phyloP scores from a whole-genome alignment of 92 coral and sea anemone species.

The Zoanthus sansibaricus region DNA sequence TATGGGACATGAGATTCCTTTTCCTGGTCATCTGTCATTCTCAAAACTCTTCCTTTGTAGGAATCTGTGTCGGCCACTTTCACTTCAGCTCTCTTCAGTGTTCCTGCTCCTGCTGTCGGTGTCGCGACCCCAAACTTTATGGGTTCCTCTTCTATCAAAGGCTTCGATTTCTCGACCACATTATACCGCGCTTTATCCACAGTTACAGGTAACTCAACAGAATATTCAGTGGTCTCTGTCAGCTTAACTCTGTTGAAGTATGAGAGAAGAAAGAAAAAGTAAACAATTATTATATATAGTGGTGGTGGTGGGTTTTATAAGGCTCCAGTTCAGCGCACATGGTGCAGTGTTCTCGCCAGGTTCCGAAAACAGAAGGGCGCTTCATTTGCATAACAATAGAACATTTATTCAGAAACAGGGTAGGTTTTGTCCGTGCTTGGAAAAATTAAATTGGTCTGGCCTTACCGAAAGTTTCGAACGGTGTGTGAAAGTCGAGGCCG shows the following conservation, averaged over 20 bases:
- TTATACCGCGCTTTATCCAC: constrained; percentile 35
- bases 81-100: constrained; percentile 88
- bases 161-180: constrained; percentile 19
- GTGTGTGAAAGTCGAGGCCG: no score
- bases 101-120: constrained; percentile 78
- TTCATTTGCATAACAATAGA: no score
- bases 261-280: background rate
- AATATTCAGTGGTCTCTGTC: background rate
- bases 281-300: background rate
- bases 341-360: no score
- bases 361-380: no score
- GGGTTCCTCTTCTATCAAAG: constrained; percentile 56
- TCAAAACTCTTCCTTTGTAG: constrained; percentile 77
- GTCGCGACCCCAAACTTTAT: constrained; percentile 94
- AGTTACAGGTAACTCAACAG: constrained; percentile 14
- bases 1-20: constrained; percentile 32
- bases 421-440: no score
- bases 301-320: no score
- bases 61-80: constrained; percentile 86
- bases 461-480: no score
- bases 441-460: no score
- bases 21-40: constrained; percentile 63
- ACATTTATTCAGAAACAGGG: no score
- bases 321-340: no score
- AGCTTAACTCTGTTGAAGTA: constrained; percentile 19